phyloP scores from a whole-genome alignment of 2,797 vertebrate genomes.

The Galago senegalensis region DNA sequence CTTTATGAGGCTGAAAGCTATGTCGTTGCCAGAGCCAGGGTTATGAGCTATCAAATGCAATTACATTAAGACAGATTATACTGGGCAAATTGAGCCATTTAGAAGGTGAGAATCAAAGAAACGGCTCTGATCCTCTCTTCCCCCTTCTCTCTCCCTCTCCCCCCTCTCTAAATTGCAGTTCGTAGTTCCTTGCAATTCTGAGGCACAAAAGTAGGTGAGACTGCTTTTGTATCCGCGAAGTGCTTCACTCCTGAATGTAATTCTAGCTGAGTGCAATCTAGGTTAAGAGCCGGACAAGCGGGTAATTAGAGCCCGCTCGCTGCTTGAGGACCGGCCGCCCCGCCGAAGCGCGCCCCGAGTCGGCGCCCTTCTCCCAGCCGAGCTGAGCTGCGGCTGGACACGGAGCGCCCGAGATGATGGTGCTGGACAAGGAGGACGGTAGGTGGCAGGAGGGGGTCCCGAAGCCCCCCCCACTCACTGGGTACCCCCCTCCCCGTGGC shows the following conservation, averaged over 20 bases:
- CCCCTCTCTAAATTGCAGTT: slow-evolving; percentile 89
- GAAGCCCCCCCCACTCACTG: slow-evolving; percentile 10
- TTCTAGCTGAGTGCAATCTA: slow-evolving; percentile 92
- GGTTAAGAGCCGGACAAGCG: slow-evolving; percentile 92
- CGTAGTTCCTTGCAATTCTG: slow-evolving; percentile 90
- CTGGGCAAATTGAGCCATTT: slow-evolving; percentile 91
- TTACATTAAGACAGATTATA: slow-evolving; percentile 92
- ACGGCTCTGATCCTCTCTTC: slow-evolving; percentile 87
- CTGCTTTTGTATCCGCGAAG: slow-evolving; percentile 91
- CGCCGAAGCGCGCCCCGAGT: slow-evolving; percentile 90
- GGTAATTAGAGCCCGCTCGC: slow-evolving; percentile 91
- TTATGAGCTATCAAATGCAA: slow-evolving; percentile 91
- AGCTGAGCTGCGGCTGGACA: slow-evolving; percentile 94
- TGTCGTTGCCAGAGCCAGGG: slow-evolving; percentile 88
- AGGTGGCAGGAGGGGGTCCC: slow-evolving; percentile 91
- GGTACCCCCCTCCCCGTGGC: not conserved
- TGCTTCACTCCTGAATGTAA: slow-evolving; percentile 91
- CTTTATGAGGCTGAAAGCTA: slow-evolving; percentile 89
- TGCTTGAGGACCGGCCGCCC: slow-evolving; percentile 91
- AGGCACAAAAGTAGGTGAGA: slow-evolving; percentile 90
- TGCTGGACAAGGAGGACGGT: slow-evolving; percentile 99
- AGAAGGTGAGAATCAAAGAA: slow-evolving; percentile 91
- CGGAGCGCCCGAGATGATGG: slow-evolving; percentile 98
- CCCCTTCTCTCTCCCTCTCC: slow-evolving; percentile 70
- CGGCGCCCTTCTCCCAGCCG: slow-evolving; percentile 87